phyloP scores from a whole-genome alignment of 1,140 invertebrate genomes.

The Caenorhabditis brenneri region DNA sequence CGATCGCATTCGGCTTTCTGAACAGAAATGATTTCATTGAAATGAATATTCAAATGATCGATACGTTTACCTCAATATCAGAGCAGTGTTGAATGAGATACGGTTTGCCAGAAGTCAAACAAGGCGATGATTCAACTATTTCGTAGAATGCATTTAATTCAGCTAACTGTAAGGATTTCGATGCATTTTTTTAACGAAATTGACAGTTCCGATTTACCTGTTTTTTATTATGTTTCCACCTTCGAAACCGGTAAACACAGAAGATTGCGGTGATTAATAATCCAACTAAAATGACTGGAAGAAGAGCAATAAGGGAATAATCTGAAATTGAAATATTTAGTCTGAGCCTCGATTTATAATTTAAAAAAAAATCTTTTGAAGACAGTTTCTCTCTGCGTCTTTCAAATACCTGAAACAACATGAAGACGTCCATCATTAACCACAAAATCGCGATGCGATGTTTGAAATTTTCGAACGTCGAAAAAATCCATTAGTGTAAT shows the following conservation, averaged over 20 bases:
- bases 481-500: conserved; percentile 32
- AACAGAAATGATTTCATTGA: background rate
- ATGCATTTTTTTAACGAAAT: background rate
- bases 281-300: conserved; percentile 43
- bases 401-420: background rate
- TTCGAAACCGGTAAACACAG: conserved; percentile 28
- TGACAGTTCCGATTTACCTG: background rate
- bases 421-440: conserved; percentile 29
- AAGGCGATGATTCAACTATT: conserved; percentile 20
- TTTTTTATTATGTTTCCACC: conserved; percentile 45
- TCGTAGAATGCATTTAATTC: conserved; percentile 23
- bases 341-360: too few species aligned
- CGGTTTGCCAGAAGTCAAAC: background rate
- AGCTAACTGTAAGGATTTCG: background rate
- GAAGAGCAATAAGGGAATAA: conserved; percentile 36
- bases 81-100: conserved; percentile 29
- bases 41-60: background rate
- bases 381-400: background rate
- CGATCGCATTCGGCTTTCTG: conserved; percentile 34
- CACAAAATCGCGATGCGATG: conserved; percentile 24
- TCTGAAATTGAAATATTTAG: conserved; percentile 7
- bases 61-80: background rate
- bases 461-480: conserved; percentile 33
- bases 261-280: conserved; percentile 15
- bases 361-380: background rate